Conservation (phyloP, 1,140 invertebrate species). For the Drosophila burlai region DNA sequence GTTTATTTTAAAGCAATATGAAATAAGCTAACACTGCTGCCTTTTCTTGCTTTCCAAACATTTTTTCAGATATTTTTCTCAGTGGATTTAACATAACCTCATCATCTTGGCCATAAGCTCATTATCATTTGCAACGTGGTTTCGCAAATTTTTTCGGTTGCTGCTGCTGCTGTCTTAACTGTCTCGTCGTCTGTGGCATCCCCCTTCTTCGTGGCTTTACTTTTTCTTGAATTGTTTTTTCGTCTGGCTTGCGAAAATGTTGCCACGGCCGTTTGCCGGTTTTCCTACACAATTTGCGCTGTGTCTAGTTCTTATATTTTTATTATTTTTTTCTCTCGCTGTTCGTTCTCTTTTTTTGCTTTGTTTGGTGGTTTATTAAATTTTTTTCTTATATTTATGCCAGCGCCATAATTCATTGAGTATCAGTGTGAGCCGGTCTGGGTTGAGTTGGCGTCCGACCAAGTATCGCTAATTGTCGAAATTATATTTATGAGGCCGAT, state of each 20-base stretch:
- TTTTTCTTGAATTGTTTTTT: conserved; percentile 32
- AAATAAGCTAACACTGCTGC: not conserved
- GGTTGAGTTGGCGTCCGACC: conserved; percentile 30
- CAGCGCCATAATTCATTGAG: conserved; percentile 65
- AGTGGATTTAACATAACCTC: conserved; percentile 22
- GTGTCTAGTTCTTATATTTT: conserved; percentile 44
- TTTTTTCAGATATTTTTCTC: not conserved
- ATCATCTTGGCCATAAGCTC: conserved; percentile 13
- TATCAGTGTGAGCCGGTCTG: conserved; percentile 25
- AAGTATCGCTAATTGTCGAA: conserved; percentile 59
- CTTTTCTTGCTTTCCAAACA: not conserved
- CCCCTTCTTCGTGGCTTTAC: conserved; percentile 48
- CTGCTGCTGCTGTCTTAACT: conserved; percentile 20
- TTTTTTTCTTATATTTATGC: conserved; percentile 54
- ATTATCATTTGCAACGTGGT: conserved; percentile 59
- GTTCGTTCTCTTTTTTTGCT: conserved; percentile 6
- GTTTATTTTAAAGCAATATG: not conserved
- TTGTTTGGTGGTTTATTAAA: conserved; percentile 38
- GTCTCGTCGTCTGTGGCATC: conserved; percentile 13
- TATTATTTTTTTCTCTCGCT: conserved; percentile 14
- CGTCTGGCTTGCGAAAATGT: conserved; percentile 63
- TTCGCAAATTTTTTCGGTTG: conserved; percentile 45
- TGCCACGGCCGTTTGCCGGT: conserved; percentile 67
- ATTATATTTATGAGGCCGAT: conserved; percentile 56
- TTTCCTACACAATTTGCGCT: conserved; percentile 72